Conservation (phyloP, 1,140 invertebrate genomes). For the Neodiprion lecontei region DNA sequence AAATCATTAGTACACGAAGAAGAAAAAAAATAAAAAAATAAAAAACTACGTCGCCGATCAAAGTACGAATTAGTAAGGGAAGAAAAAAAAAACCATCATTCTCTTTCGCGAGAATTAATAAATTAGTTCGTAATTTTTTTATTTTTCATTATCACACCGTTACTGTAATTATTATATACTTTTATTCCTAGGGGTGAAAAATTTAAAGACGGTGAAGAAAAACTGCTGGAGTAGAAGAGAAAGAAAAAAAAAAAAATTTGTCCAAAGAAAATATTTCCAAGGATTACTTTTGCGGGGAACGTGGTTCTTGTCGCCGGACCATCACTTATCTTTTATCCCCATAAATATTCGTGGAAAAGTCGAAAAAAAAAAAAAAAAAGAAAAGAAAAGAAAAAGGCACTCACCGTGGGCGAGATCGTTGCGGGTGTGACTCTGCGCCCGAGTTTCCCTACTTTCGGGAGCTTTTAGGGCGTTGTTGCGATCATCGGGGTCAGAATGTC, state of each 20-base stretch:
- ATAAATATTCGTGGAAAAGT: background rate
- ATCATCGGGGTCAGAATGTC: slow-evolving; percentile 65
- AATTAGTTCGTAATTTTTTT: background rate
- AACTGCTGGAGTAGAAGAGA: too few species aligned
- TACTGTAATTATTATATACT: too few species aligned
- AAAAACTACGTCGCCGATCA: background rate
- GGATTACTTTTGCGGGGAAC: too few species aligned
- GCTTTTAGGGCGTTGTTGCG: slow-evolving; percentile 63
- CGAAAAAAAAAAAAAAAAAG: background rate
- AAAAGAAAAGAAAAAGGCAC: background rate
- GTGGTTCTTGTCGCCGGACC: too few species aligned
- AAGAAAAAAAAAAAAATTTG: too few species aligned
- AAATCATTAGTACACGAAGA: background rate
- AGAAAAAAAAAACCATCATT: background rate
- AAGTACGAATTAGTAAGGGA: background rate
- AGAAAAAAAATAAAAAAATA: background rate
- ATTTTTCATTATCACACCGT: too few species aligned
- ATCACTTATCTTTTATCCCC: too few species aligned
- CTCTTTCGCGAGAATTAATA: background rate
- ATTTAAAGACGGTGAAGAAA: too few species aligned
- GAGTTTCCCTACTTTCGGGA: slow-evolving; percentile 69
- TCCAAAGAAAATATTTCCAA: too few species aligned
- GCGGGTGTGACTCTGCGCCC: slow-evolving; percentile 51
- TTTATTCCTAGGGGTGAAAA: too few species aligned
- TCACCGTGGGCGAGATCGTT: slow-evolving; percentile 41